phyloP scores from a whole-genome alignment of 1,140 invertebrate genomes.

The Lepidurus apus region DNA sequence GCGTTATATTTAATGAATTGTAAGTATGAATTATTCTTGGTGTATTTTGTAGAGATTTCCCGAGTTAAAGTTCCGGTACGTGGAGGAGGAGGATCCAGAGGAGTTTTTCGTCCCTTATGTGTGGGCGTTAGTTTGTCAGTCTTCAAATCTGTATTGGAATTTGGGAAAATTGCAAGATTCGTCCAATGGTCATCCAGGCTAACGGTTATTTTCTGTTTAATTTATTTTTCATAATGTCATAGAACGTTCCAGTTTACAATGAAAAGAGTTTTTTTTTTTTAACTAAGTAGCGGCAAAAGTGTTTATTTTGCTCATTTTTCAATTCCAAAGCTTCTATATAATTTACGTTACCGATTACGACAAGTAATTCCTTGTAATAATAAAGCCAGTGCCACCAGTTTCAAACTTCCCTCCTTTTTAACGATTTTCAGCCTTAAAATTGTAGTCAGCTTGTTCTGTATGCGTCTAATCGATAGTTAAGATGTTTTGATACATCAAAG shows the following conservation, averaged over 20 bases:
- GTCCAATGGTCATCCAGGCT: background rate
- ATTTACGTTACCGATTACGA: background rate
- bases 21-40: slow-evolving; percentile 11
- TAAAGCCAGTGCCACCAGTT: background rate
- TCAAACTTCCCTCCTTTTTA: too few species aligned
- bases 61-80: slow-evolving; percentile 97
- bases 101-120: slow-evolving; percentile 99
- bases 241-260: background rate
- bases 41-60: slow-evolving; percentile 83
- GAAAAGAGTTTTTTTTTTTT: background rate
- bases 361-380: background rate
- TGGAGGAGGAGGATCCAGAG: slow-evolving; percentile 96
- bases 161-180: slow-evolving; percentile 42
- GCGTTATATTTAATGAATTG: slow-evolving; percentile 28
- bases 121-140: slow-evolving; percentile 83
- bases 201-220: background rate
- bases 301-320: background rate
- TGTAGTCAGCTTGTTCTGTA: too few species aligned
- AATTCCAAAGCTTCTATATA: slow-evolving; percentile 1
- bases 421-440: too few species aligned
- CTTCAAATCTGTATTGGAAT: slow-evolving; percentile 74
- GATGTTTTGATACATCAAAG: background rate
- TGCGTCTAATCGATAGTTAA: background rate
- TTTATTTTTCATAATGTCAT: background rate
- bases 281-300: background rate